Conservation (phyloP, 2,113 vertebrate genomes). For the Amphilophus citrinellus region DNA sequence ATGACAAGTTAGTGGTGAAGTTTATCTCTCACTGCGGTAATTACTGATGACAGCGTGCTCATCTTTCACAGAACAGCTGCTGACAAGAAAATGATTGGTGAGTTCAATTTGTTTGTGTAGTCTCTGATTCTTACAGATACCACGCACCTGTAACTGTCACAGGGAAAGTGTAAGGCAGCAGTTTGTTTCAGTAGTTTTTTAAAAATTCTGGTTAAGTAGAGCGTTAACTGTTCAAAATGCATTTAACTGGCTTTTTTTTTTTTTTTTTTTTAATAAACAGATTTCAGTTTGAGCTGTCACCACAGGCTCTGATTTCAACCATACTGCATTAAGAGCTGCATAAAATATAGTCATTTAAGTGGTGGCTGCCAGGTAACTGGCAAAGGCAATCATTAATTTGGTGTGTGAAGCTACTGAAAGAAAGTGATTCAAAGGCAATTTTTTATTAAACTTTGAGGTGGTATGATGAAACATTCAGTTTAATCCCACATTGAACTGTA, state of each 20-base stretch:
- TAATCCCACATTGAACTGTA: slow-evolving; percentile 13
- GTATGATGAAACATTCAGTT: slow-evolving; percentile 13
- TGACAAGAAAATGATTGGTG: slow-evolving; percentile 43
- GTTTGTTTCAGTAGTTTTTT: neutral
- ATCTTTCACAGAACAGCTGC: slow-evolving; percentile 52
- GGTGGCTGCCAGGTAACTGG: slow-evolving; percentile 12
- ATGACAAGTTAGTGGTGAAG: slow-evolving; percentile 59
- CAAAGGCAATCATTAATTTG: neutral
- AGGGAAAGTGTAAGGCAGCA: neutral
- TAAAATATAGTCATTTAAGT: slow-evolving; percentile 3
- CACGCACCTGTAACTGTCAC: neutral
- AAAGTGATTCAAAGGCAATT: slow-evolving; percentile 1
- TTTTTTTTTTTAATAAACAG: neutral
- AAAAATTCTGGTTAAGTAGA: neutral
- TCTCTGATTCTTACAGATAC: slow-evolving; percentile 16
- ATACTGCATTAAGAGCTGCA: neutral
- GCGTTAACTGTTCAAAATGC: slow-evolving; percentile 11
- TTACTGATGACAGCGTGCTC: slow-evolving; percentile 56
- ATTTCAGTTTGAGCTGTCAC: slow-evolving; percentile 10
- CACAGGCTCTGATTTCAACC: slow-evolving; percentile 3
- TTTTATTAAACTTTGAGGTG: slow-evolving; percentile 15
- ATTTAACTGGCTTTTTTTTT: neutral
- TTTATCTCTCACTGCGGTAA: slow-evolving; percentile 50
- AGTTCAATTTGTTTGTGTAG: slow-evolving; percentile 34
- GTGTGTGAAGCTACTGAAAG: neutral